Conservation (phyloP, 2,113 vertebrate genomes). For the human region DNA sequence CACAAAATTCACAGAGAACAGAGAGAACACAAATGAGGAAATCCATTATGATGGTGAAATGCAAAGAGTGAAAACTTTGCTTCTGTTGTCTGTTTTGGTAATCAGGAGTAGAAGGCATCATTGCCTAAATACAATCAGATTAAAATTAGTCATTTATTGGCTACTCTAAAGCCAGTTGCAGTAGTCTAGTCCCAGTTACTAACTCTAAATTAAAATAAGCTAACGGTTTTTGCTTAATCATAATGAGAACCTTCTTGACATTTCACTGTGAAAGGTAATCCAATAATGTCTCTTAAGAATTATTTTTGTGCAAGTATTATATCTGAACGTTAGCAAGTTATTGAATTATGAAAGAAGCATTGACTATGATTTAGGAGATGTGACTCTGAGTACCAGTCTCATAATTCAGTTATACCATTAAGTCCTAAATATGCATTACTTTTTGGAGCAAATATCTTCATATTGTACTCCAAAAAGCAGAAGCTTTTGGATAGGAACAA, state of each 20-base stretch:
- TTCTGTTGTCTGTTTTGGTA: neutral
- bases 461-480: neutral
- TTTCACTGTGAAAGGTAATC: neutral
- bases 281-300: neutral
- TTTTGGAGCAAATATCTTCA: neutral
- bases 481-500: neutral
- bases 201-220: slow-evolving; percentile 17
- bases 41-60: neutral
- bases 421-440: neutral
- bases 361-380: neutral
- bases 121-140: neutral
- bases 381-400: neutral
- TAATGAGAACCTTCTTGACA: neutral
- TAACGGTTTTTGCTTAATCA: neutral
- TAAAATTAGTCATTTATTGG: neutral
- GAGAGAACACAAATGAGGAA: neutral
- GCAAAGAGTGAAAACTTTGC: neutral
- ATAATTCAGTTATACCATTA: neutral
- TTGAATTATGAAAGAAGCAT: neutral
- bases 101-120: neutral
- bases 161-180: neutral
- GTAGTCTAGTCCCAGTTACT: neutral
- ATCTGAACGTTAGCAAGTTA: neutral
- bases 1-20: neutral
- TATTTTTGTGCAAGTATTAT: neutral